A percentile compares a stretch with the other conserved stretches of the same genome.
Conservation (phyloP, 2,113 vertebrate genomes). For the Bagarius yarrelli region DNA sequence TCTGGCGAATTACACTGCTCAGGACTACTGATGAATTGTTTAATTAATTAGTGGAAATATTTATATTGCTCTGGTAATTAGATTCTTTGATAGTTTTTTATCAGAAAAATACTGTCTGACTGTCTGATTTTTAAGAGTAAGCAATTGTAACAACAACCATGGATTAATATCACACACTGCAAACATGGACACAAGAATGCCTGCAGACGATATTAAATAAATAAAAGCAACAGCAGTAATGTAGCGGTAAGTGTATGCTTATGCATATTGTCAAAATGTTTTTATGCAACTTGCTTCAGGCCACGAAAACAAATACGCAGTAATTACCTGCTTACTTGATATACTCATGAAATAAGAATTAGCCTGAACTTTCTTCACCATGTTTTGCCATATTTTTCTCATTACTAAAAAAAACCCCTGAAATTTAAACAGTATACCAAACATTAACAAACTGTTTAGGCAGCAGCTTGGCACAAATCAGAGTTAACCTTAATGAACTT, state of each 20-base stretch:
- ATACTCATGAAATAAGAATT: constrained; percentile 20
- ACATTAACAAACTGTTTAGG: neutral
- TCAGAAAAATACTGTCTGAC: constrained; percentile 36
- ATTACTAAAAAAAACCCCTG: neutral
- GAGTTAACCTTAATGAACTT: neutral
- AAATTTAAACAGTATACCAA: constrained; percentile 10
- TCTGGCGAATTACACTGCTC: too few relatives aligned
- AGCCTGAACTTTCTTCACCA: constrained; percentile 11
- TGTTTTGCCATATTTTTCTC: neutral
- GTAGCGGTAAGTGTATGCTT: neutral
- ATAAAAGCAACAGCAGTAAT: neutral
- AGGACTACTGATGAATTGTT: constrained; percentile 21
- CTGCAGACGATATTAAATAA: neutral
- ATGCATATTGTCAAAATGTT: constrained; percentile 11
- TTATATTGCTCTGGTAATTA: constrained; percentile 48
- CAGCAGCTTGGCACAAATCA: neutral
- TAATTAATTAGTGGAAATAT: constrained; percentile 38
- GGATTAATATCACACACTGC: neutral
- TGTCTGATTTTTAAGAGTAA: too few relatives aligned
- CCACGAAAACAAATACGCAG: constrained; percentile 9
- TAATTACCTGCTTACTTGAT: neutral
- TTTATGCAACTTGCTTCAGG: constrained; percentile 22
- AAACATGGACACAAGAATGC: neutral
- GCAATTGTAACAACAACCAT: constrained; percentile 27
- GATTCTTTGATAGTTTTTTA: constrained; percentile 43